Evolutionary conservation across 2,797 vertebrate genomes (phyloP).

Genomic region (Vipera ursinii): DNA sequence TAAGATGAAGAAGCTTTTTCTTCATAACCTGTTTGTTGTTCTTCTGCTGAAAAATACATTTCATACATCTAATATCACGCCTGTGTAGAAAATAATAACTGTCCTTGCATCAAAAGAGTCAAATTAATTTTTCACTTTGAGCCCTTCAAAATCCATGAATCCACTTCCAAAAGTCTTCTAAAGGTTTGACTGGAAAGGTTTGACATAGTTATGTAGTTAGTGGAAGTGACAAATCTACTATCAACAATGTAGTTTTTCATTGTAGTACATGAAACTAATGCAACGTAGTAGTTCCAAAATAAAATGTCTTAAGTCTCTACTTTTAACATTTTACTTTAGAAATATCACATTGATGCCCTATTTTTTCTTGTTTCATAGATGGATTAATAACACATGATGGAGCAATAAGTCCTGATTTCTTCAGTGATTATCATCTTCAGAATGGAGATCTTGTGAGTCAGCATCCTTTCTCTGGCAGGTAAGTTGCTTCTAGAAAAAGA

Average conservation of each 20-base stretch:
- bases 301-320: not conserved
- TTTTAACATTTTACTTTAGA: slow-evolving; percentile 11
- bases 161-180: not conserved
- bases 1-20: not conserved
- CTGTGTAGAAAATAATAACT: not conserved
- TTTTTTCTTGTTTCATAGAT: slow-evolving; percentile 69
- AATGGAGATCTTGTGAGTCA: slow-evolving; percentile 81
- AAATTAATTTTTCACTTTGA: not conserved
- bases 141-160: not conserved
- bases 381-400: slow-evolving; percentile 81
- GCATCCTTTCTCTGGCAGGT: slow-evolving; percentile 80
- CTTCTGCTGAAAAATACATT: not conserved
- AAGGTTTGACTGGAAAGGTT: not conserved
- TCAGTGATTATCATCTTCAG: slow-evolving; percentile 81
- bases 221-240: not conserved
- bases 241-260: not conserved
- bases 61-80: not conserved
- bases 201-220: not conserved
- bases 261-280: not conserved
- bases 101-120: not conserved
- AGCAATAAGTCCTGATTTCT: slow-evolving; percentile 83
- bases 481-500: slow-evolving; percentile 33
- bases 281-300: not conserved
- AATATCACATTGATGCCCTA: not conserved
- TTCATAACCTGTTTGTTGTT: not conserved